Conservation (phyloP, 2,888 invertebrate genomes). For the Ernsta delagoae region DNA sequence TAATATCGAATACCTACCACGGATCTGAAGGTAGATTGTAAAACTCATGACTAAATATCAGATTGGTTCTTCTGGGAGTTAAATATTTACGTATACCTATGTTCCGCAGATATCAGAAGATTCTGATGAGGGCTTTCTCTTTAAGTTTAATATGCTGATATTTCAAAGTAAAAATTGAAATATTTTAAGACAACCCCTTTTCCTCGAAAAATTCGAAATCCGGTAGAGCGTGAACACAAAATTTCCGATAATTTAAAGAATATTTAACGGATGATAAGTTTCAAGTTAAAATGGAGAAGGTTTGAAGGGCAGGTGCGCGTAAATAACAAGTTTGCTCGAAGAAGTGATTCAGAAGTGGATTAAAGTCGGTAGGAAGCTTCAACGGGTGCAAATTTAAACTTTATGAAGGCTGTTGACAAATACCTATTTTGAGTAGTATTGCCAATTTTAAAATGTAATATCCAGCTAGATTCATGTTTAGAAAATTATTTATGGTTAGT, state of each 20-base stretch:
- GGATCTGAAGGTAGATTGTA: no score
- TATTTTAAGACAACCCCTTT: background rate
- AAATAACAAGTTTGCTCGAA: conserved; percentile 6
- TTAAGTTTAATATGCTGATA: no score
- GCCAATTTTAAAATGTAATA: background rate
- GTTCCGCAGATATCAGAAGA: no score
- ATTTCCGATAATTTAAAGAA: conserved; percentile 1
- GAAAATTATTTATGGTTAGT: no score
- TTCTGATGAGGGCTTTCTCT: no score
- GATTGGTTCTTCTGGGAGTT: no score
- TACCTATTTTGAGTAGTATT: no score
- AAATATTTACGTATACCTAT: no score
- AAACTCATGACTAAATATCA: no score
- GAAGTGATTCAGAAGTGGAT: conserved; percentile 2
- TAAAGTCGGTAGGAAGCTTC: conserved; percentile 5
- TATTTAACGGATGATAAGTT: background rate
- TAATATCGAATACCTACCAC: no score
- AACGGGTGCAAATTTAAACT: conserved; percentile 10
- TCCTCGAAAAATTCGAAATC: background rate
- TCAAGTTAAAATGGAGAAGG: background rate
- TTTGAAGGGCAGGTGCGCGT: conserved; percentile 8
- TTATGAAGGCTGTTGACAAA: background rate
- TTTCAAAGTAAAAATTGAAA: background rate
- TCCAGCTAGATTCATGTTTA: background rate
- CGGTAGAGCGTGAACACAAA: background rate